Evolutionary conservation across 2,888 invertebrate species (phyloP), one percentile per base, ranked within the genome.

Genomic region (Athetis lepigone): DNA sequence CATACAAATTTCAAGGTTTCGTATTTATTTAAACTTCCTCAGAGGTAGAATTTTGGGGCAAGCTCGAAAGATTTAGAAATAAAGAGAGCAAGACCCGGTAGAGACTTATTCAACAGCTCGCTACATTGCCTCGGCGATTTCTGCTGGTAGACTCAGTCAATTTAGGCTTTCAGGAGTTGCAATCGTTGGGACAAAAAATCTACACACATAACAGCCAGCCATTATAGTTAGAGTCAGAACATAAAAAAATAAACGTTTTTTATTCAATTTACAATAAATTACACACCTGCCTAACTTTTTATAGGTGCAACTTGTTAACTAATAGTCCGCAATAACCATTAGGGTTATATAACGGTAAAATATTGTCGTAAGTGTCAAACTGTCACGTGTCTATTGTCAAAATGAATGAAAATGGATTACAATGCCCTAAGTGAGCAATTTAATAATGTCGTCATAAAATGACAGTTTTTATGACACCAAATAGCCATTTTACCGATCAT

Each of bases 381-480:
- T 50, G 29, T 52, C 70, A 47, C 47, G 40, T 37, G 52, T 25
- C 47, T 60, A 52, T 60, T 67, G 61, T 70, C 8, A 29, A 16
- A 11, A 3, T 52, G 21, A 52, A 52, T 61, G 18, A 18, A 60
- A 67, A 47, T 52, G 18, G 40, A 67, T 67, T 69, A 52, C 57
- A 29, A 54, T 1, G 29, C 9, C 3, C 16, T 45, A 37, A 67
- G 57, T 67, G 56, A 39, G 65, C 57, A 56, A 56, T 66, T 65
- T 49, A 0, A 25, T 43, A 3, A 65, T 40, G 9, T 58, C 51
- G 18, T 40, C 46, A 66, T 46, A 6, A 21, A 46, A 4, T 67
- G 33, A 40, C 33, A 47, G 25, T 46, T 62, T 18, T 29, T 11
- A 61, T 16, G 54, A 2, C 4, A n/a, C n/a, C n/a, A n/a, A n/a